Evolutionary conservation across 2,113 vertebrate genomes (phyloP).

Genomic region (Cottus gobio): DNA sequence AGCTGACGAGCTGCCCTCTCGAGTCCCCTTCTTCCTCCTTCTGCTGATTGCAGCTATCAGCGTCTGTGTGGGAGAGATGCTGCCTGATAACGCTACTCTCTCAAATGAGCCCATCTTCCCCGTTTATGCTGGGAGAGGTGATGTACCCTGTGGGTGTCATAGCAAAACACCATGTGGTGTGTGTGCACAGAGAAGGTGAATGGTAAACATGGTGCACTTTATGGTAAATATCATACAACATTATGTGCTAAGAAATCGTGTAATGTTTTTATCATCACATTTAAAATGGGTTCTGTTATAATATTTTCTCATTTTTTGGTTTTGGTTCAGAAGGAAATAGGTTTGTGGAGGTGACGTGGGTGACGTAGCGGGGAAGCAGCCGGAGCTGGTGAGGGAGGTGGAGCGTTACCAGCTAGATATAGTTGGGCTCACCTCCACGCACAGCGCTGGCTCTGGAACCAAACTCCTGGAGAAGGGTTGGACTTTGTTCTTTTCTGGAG

Average conservation of each 20-base stretch:
- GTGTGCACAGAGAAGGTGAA: background rate
- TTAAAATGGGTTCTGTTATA: background rate
- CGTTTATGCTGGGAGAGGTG: conserved; percentile 19
- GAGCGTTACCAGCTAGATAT: too few relatives aligned
- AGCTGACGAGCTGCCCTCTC: conserved; percentile 70
- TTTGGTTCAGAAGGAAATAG: background rate
- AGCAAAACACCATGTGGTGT: background rate
- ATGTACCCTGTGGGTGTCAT: conserved; percentile 16
- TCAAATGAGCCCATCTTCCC: conserved; percentile 53
- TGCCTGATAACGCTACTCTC: conserved; percentile 50
- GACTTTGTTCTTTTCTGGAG: too few relatives aligned
- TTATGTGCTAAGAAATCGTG: background rate
- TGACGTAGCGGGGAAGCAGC: too few relatives aligned
- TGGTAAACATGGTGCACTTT: conserved; percentile 26
- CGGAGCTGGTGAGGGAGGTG: too few relatives aligned
- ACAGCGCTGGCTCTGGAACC: too few relatives aligned
- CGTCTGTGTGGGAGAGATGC: conserved; percentile 62
- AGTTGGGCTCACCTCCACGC: too few relatives aligned
- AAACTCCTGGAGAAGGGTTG: too few relatives aligned
- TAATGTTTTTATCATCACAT: background rate
- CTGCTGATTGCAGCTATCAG: conserved; percentile 77
- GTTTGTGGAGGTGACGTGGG: too few relatives aligned
- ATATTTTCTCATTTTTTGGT: background rate
- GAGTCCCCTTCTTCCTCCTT: conserved; percentile 69
- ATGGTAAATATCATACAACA: background rate